These are phyloP conservation scores for Griposia aprilina DNA, from an alignment of 2,888 invertebrate genomes.

Conservation along the genomic window DNA sequence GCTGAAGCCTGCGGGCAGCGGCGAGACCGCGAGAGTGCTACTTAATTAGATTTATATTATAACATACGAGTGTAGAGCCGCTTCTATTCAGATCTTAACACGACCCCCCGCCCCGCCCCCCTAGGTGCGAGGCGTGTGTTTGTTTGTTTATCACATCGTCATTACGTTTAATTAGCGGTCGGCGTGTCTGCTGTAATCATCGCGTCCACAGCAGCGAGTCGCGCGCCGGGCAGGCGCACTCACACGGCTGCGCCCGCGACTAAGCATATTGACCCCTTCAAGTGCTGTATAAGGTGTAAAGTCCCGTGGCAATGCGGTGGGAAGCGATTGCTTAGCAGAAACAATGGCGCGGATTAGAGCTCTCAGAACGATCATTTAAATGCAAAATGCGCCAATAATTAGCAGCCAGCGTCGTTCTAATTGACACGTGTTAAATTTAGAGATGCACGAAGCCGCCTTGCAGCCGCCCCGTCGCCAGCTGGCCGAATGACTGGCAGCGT, in stretches of 20 bases:
- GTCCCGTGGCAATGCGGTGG: slow-evolving; percentile 39
- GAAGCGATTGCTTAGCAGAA: slow-evolving; percentile 68
- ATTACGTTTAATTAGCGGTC: slow-evolving; percentile 80
- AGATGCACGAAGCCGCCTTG: not conserved
- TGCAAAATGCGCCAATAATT: slow-evolving; percentile 66
- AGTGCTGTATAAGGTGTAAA: slow-evolving; percentile 16
- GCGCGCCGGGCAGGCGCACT: slow-evolving; percentile 37
- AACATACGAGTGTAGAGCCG: slow-evolving; percentile 26
- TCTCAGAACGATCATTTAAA: slow-evolving; percentile 65
- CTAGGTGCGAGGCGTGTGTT: slow-evolving; percentile 50
- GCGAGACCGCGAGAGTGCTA: slow-evolving; percentile 1
- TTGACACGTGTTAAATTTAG: slow-evolving; percentile 62
- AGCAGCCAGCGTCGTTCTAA: slow-evolving; percentile 49
- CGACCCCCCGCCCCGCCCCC: not conserved
- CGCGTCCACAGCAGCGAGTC: slow-evolving; percentile 35
- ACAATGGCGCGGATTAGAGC: slow-evolving; percentile 73
- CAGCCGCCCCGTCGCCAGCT: not conserved
- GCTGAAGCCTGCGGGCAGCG: not conserved
- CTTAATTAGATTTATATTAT: slow-evolving; percentile 59
- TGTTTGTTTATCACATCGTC: slow-evolving; percentile 81
- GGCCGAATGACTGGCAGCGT: not conserved
- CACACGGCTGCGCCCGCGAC: not conserved
- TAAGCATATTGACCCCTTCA: slow-evolving; percentile 1
- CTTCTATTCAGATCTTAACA: slow-evolving; percentile 49
- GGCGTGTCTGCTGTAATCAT: slow-evolving; percentile 61